Conservation (phyloP, 2,797 vertebrate genomes). For the Sebastes matsubarae region DNA sequence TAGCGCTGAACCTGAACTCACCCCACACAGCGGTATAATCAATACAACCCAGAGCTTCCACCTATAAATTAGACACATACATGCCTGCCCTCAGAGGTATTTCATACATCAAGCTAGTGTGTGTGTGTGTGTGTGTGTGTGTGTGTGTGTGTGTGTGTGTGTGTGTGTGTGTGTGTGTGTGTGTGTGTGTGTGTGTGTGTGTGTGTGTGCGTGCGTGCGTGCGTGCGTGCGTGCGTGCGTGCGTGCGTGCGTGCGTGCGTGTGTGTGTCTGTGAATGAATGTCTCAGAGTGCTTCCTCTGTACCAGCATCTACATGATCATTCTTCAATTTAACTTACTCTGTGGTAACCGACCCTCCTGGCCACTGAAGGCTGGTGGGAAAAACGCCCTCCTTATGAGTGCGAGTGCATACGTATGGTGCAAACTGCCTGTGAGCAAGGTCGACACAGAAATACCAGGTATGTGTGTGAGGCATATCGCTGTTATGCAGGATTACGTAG, state of each 20-base stretch:
- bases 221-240: not conserved
- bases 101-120: not conserved
- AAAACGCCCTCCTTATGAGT: not conserved
- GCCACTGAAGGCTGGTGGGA: slow-evolving; percentile 11
- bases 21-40: not conserved
- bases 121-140: not conserved
- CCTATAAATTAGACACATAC: slow-evolving; percentile 17
- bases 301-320: not conserved
- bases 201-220: not conserved
- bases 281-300: not conserved
- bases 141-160: not conserved
- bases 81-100: not conserved
- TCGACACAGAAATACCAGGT: not conserved
- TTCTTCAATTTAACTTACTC: slow-evolving; percentile 22
- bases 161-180: not conserved
- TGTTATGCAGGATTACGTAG: not conserved
- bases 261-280: not conserved
- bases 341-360: not conserved
- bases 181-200: not conserved
- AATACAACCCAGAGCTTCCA: not conserved
- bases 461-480: not conserved
- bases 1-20: not conserved
- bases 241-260: not conserved
- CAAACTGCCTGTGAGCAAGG: slow-evolving; percentile 2
- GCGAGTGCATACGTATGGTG: not conserved